These are phyloP conservation scores for Thalassophryne amazonica DNA, from an alignment of 2,797 vertebrate species.

Conservation along the genomic window DNA sequence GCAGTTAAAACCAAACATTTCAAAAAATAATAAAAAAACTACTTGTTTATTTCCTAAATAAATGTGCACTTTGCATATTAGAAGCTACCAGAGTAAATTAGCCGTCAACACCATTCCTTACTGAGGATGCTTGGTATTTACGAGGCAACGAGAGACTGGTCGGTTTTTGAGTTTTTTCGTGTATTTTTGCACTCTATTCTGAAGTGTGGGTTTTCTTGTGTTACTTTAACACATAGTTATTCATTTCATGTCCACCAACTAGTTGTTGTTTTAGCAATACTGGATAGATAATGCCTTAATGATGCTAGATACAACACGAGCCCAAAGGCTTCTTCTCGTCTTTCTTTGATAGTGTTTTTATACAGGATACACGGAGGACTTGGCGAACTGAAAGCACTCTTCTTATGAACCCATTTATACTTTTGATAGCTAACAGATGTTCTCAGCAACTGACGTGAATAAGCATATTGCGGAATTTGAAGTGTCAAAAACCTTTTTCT, in stretches of 20 bases:
- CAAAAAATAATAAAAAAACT: slow-evolving; percentile 46
- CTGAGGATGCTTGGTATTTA: slow-evolving; percentile 49
- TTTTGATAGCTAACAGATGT: slow-evolving; percentile 65
- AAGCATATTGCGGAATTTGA: slow-evolving; percentile 57
- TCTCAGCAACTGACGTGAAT: slow-evolving; percentile 63
- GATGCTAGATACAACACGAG: slow-evolving; percentile 48
- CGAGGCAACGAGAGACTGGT: slow-evolving; percentile 42
- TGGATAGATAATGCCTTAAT: slow-evolving; percentile 78
- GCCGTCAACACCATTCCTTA: slow-evolving; percentile 36
- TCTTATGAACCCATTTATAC: slow-evolving; percentile 59
- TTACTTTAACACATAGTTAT: slow-evolving; percentile 34
- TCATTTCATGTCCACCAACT: slow-evolving; percentile 45
- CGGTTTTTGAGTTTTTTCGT: slow-evolving; percentile 50
- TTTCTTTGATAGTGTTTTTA: slow-evolving; percentile 61
- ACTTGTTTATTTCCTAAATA: slow-evolving; percentile 44
- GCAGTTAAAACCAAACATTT: slow-evolving; percentile 73
- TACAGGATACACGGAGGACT: slow-evolving; percentile 35
- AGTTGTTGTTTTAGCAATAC: slow-evolving; percentile 76
- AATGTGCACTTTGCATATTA: slow-evolving; percentile 70
- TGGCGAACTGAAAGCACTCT: slow-evolving; percentile 40
- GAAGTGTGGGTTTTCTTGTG: slow-evolving; percentile 35
- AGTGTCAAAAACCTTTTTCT: slow-evolving; percentile 62
- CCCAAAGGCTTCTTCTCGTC: slow-evolving; percentile 44
- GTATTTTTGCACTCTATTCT: slow-evolving; percentile 72
- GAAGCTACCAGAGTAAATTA: slow-evolving; percentile 57